Evolutionary conservation across 2,888 invertebrate genomes (phyloP).

Genomic region (Dicyrtoma fusca): DNA sequence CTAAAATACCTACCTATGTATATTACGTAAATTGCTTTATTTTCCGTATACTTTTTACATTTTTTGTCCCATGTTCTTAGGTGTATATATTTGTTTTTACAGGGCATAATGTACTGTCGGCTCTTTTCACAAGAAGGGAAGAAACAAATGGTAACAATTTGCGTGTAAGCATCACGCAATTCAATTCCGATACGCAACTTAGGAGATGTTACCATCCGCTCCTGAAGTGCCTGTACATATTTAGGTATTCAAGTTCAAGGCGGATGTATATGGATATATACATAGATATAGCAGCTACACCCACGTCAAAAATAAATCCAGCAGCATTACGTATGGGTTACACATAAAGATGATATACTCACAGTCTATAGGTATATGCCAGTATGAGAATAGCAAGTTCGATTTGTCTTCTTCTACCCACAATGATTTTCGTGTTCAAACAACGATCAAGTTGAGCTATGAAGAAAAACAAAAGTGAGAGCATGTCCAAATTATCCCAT

Average conservation of each 20-base stretch:
- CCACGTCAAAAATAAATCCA: neutral
- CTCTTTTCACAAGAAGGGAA: conserved; percentile 28
- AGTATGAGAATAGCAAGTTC: too few relatives aligned
- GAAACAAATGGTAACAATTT: conserved; percentile 39
- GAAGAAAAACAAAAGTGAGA: conserved; percentile 30
- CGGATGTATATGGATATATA: neutral
- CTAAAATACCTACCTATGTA: too few relatives aligned
- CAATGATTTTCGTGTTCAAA: conserved; percentile 17
- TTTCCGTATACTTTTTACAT: too few relatives aligned
- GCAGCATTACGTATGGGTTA: too few relatives aligned
- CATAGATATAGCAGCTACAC: neutral
- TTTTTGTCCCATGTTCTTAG: too few relatives aligned
- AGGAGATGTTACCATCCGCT: conserved; percentile 16
- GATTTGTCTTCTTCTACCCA: conserved; percentile 11
- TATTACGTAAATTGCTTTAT: too few relatives aligned
- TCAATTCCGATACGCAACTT: conserved; percentile 36
- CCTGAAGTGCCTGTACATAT: neutral
- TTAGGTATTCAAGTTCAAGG: neutral
- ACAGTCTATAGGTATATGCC: too few relatives aligned
- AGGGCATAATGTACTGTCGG: conserved; percentile 16
- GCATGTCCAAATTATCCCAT: conserved; percentile 29
- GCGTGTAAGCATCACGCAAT: conserved; percentile 39
- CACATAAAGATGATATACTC: too few relatives aligned
- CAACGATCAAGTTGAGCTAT: conserved; percentile 7
- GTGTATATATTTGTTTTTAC: neutral